Conservation (phyloP, 2,113 vertebrate genomes). For the Drymodes brunneopygia region DNA sequence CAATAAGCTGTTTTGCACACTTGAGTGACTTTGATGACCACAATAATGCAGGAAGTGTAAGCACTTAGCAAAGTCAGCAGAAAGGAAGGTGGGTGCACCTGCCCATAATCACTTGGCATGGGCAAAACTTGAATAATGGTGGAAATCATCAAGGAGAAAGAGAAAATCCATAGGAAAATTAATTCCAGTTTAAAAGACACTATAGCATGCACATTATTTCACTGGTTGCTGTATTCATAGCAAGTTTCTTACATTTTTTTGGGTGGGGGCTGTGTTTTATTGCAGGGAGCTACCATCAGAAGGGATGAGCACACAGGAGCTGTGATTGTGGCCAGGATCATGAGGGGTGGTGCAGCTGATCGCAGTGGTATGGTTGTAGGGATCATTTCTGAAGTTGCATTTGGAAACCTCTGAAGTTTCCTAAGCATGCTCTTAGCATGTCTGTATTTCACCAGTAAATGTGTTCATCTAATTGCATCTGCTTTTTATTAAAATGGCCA, state of each 20-base stretch:
- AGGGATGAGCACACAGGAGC: slow-evolving; percentile 89
- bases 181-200: background rate
- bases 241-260: background rate
- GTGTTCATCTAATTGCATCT: background rate
- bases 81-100: background rate
- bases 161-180: background rate
- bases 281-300: slow-evolving; percentile 91
- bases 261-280: background rate
- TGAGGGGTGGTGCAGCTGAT: slow-evolving; percentile 92
- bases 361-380: slow-evolving; percentile 86
- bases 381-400: slow-evolving; percentile 63
- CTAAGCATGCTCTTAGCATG: background rate
- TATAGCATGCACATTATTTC: background rate
- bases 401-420: background rate
- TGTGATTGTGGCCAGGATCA: slow-evolving; percentile 90
- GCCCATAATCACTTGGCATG: background rate
- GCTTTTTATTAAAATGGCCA: background rate
- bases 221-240: background rate
- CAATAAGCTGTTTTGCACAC: background rate
- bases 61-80: background rate
- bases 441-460: background rate
- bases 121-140: background rate
- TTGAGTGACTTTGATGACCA: background rate
- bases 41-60: background rate
- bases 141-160: background rate